phyloP scores from a whole-genome alignment of 2,888 invertebrate genomes.

The Drosophila stalkeri region DNA sequence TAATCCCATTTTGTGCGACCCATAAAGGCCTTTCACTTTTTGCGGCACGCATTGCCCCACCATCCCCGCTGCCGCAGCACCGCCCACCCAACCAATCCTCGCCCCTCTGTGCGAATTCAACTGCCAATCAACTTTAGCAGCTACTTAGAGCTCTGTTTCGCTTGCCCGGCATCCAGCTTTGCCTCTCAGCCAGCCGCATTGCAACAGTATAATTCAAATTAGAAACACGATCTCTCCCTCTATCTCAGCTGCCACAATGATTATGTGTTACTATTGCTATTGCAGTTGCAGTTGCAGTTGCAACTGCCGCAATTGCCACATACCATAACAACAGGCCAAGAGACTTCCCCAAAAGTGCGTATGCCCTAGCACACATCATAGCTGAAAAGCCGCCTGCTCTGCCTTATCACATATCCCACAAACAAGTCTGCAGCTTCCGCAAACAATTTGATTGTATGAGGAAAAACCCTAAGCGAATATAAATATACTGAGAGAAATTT shows the following conservation, averaged over 20 bases:
- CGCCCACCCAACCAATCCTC: constrained; percentile 11
- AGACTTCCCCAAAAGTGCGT: constrained; percentile 38
- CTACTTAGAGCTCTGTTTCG: constrained; percentile 45
- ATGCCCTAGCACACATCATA: constrained; percentile 29
- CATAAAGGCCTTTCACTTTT: constrained; percentile 76
- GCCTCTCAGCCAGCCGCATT: constrained; percentile 25
- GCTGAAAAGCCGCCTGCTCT: constrained; percentile 22
- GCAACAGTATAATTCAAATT: constrained; percentile 50
- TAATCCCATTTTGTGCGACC: constrained; percentile 69
- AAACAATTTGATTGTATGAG: constrained; percentile 17
- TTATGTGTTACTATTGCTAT: constrained; percentile 35
- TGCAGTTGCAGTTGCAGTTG: constrained; percentile 19
- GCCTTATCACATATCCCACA: constrained; percentile 24
- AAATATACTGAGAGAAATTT: constrained; percentile 10
- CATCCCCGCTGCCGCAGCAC: constrained; percentile 10
- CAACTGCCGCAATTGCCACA: constrained; percentile 25
- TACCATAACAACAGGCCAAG: constrained; percentile 14
- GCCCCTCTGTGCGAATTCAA: constrained; percentile 8
- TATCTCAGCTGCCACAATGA: constrained; percentile 7
- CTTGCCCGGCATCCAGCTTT: constrained; percentile 34
- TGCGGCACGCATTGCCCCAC: constrained; percentile 64
- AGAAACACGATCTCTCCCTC: constrained; percentile 53
- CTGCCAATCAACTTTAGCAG: constrained; percentile 43
- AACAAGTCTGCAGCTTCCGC: constrained; percentile 46
- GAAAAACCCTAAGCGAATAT: constrained; percentile 15